Conservation (phyloP, 2,888 invertebrate genomes). For the Laothoe populi region DNA sequence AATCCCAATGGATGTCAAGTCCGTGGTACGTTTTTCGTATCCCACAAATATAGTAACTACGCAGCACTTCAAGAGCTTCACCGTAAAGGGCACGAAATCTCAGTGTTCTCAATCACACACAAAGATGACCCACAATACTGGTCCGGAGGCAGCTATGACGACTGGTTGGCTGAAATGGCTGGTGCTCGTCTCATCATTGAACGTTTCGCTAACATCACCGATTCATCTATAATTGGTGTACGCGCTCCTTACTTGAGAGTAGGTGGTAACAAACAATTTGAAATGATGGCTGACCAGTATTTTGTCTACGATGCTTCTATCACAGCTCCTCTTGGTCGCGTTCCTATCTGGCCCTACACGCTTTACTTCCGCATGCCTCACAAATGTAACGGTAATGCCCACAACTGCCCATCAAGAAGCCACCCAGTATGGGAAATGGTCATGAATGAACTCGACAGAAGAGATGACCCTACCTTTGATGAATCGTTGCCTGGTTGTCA, state of each 20-base stretch:
- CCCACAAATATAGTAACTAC: constrained; percentile 96
- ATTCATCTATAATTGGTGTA: constrained; percentile 94
- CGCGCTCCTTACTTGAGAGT: constrained; percentile 95
- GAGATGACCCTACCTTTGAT: constrained; percentile 97
- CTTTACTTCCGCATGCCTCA: constrained; percentile 98
- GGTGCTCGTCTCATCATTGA: constrained; percentile 94
- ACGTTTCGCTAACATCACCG: constrained; percentile 95
- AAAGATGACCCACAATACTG: constrained; percentile 97
- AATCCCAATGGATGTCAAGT: constrained; percentile 96
- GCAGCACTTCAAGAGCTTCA: constrained; percentile 95
- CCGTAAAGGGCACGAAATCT: constrained; percentile 95
- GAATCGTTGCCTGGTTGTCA: constrained; percentile 97
- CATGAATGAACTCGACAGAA: constrained; percentile 96
- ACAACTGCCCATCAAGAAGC: constrained; percentile 95
- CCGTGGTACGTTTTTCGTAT: constrained; percentile 95
- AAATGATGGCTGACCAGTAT: constrained; percentile 98
- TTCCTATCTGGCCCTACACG: constrained; percentile 98
- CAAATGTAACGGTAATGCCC: constrained; percentile 97
- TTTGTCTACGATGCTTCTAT: constrained; percentile 98
- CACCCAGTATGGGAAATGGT: constrained; percentile 99
- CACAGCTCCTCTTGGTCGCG: constrained; percentile 93
- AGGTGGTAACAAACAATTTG: constrained; percentile 97
- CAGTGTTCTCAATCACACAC: constrained; percentile 96
- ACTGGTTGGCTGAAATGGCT: constrained; percentile 98
- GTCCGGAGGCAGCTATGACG: constrained; percentile 94